A percentile compares a stretch with the other conserved stretches of the same genome.
Conservation (phyloP, 2,797 vertebrate genomes). For the Muscicapa striata region DNA sequence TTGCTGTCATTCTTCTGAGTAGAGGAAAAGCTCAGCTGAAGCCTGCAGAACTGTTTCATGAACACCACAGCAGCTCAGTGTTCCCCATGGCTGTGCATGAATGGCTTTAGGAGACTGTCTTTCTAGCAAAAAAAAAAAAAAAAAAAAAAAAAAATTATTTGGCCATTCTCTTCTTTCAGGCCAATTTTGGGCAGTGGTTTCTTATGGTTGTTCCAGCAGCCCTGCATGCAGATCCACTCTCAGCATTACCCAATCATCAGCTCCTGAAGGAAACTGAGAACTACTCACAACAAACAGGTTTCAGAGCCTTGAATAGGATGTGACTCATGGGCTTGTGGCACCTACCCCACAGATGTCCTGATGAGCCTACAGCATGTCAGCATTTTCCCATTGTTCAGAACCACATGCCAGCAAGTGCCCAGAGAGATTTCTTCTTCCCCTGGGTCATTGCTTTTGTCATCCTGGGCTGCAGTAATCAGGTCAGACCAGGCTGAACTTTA, state of each 20-base stretch:
- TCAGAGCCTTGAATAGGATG: background rate
- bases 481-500: conserved; percentile 2
- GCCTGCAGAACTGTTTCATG: background rate
- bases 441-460: background rate
- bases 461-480: background rate
- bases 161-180: background rate
- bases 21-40: background rate
- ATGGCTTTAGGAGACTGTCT: background rate
- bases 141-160: background rate
- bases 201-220: background rate
- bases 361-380: background rate
- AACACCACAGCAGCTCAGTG: background rate
- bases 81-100: background rate
- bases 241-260: background rate
- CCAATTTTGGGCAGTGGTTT: background rate
- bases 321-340: background rate
- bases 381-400: background rate
- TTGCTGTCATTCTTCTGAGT: background rate
- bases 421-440: background rate
- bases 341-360: background rate
- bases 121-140: background rate
- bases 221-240: background rate
- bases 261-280: background rate
- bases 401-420: background rate
- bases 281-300: background rate